phyloP scores from a whole-genome alignment of 2,113 vertebrate species.

The Grus americana region DNA sequence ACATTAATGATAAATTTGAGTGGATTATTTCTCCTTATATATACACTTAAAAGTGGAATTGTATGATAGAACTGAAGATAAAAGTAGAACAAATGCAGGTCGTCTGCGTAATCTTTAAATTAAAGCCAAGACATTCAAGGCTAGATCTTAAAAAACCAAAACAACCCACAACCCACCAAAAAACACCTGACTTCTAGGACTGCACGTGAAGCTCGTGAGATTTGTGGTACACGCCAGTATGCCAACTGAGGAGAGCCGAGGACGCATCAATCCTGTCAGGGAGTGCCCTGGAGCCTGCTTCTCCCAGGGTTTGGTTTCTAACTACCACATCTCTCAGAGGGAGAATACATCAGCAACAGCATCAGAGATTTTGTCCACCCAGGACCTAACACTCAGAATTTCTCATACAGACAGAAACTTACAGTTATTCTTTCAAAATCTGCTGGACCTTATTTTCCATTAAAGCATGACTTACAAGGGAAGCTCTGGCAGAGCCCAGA shows the following conservation, averaged over 20 bases:
- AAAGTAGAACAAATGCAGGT: neutral
- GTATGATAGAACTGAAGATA: neutral
- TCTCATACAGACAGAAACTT: neutral
- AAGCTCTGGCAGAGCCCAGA: neutral
- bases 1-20: neutral
- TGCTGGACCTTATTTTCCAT: neutral
- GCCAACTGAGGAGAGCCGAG: neutral
- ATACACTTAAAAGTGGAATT: neutral
- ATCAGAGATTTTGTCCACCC: neutral
- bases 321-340: neutral
- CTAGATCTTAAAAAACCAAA: neutral
- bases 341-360: neutral
- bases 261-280: accelerated
- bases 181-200: neutral
- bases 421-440: neutral
- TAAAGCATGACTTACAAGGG: neutral
- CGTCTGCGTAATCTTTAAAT: neutral
- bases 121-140: neutral
- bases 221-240: neutral
- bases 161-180: neutral
- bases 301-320: accelerated
- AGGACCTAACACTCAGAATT: neutral
- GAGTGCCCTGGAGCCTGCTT: neutral
- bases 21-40: neutral
- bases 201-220: neutral